phyloP scores from a whole-genome alignment of 2,113 vertebrate genomes.

The Cheilinus undulatus region DNA sequence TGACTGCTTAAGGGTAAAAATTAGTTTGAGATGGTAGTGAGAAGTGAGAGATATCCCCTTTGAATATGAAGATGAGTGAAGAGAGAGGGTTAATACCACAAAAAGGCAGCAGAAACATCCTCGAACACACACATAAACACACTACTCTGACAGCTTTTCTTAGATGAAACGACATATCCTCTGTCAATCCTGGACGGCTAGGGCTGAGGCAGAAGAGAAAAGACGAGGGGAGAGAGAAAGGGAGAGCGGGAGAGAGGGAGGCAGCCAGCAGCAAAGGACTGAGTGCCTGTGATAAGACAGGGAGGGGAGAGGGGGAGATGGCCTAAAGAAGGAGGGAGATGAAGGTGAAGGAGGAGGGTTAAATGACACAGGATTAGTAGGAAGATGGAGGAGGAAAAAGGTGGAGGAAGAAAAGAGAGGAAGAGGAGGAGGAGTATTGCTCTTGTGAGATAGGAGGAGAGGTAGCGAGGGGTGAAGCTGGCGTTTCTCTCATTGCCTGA shows the following conservation, averaged over 20 bases:
- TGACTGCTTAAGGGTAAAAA: constrained; percentile 23
- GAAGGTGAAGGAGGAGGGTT: constrained; percentile 33
- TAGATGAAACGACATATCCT: constrained; percentile 38
- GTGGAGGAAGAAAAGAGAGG: not conserved
- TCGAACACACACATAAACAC: not conserved
- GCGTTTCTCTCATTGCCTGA: constrained; percentile 74
- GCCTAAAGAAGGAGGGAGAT: constrained; percentile 48
- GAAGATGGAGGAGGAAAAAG: constrained; percentile 53
- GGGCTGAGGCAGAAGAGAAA: constrained; percentile 3
- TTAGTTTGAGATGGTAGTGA: constrained; percentile 5
- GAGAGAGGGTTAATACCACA: constrained; percentile 47
- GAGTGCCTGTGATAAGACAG: constrained; percentile 70
- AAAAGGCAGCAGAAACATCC: constrained; percentile 9
- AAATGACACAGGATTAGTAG: constrained; percentile 72
- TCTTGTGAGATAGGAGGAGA: constrained; percentile 52
- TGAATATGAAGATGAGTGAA: constrained; percentile 15
- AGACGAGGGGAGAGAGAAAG: not conserved
- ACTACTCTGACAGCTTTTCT: constrained; percentile 40
- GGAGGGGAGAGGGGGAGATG: constrained; percentile 40
- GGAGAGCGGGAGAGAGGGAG: not conserved
- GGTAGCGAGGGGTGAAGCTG: constrained; percentile 52
- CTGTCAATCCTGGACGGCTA: constrained; percentile 30
- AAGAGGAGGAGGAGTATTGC: constrained; percentile 16
- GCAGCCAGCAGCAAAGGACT: constrained; percentile 61
- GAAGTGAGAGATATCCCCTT: not conserved